Conservation (phyloP, 1,140 invertebrate species). For the Caenorhabditis brenneri region DNA sequence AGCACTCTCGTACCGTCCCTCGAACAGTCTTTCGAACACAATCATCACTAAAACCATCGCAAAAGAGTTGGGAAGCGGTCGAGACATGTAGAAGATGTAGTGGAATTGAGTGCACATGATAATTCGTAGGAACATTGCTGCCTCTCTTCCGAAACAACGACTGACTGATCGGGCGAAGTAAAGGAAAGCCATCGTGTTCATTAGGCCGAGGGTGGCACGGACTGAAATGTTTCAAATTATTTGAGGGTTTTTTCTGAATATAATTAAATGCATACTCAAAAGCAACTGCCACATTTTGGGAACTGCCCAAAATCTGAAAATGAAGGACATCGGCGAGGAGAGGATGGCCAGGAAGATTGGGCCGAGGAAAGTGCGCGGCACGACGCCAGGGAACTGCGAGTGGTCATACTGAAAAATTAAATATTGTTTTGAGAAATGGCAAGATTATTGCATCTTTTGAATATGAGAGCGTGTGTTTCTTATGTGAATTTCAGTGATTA, state of each 20-base stretch:
- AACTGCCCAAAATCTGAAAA: slow-evolving; percentile 78
- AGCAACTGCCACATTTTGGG: slow-evolving; percentile 89
- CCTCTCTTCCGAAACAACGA: slow-evolving; percentile 80
- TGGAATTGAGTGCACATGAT: slow-evolving; percentile 92
- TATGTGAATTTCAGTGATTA: too few relatives aligned
- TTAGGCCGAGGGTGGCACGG: slow-evolving; percentile 79
- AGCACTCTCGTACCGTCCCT: slow-evolving; percentile 79
- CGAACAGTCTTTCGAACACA: slow-evolving; percentile 84
- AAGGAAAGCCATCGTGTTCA: slow-evolving; percentile 80
- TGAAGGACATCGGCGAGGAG: slow-evolving; percentile 79
- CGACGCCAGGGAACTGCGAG: slow-evolving; percentile 94
- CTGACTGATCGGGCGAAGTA: slow-evolving; percentile 79
- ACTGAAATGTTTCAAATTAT: slow-evolving; percentile 76
- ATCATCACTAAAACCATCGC: slow-evolving; percentile 88
- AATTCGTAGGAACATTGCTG: slow-evolving; percentile 80
- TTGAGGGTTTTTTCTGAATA: too few relatives aligned
- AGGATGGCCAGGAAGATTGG: slow-evolving; percentile 78
- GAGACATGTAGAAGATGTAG: slow-evolving; percentile 92
- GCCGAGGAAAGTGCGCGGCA: slow-evolving; percentile 93
- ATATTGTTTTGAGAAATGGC: too few relatives aligned
- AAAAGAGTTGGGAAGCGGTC: slow-evolving; percentile 94
- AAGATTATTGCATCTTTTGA: too few relatives aligned
- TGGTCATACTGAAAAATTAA: slow-evolving; percentile 98
- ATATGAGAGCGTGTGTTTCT: too few relatives aligned
- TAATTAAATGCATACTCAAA: slow-evolving; percentile 80